Percentiles rank a stretch among this genome's conserved stretches.
phyloP scores from a whole-genome alignment of 2,113 vertebrate species.

The Pristiophorus japonicus region DNA sequence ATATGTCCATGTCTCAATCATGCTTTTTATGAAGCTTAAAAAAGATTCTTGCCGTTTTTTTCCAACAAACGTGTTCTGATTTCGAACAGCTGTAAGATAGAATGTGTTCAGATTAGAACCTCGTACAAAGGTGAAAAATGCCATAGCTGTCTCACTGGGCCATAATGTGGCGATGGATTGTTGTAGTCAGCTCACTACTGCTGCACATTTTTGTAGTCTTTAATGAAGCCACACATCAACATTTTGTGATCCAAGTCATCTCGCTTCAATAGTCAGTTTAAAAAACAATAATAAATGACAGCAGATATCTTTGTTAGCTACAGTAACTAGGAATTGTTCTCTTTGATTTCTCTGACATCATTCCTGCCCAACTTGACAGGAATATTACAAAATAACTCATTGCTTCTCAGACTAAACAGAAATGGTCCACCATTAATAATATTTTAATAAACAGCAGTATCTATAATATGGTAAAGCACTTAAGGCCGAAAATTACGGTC shows the following conservation, averaged over 20 bases:
- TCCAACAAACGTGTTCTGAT: neutral
- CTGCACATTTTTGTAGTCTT: neutral
- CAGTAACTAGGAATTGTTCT: neutral
- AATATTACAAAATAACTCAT: neutral
- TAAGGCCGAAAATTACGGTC: no score
- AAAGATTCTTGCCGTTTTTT: neutral
- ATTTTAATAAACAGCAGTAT: neutral
- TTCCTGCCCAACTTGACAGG: neutral
- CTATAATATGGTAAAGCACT: neutral
- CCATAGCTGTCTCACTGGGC: neutral
- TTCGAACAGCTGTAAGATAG: neutral
- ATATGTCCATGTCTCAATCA: slow-evolving; percentile 3
- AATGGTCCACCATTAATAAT: neutral
- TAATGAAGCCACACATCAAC: neutral
- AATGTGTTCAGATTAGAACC: neutral
- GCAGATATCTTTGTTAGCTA: neutral
- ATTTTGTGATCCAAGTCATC: neutral
- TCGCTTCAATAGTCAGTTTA: no score
- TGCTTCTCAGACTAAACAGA: neutral
- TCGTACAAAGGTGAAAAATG: neutral
- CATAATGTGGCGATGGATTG: neutral
- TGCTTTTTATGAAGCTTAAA: neutral
- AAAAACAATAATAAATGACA: neutral
- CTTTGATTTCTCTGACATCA: neutral
- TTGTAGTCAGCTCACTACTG: neutral